phyloP scores from a whole-genome alignment of 2,888 invertebrate genomes.

The Chrysotoxum bicinctum region DNA sequence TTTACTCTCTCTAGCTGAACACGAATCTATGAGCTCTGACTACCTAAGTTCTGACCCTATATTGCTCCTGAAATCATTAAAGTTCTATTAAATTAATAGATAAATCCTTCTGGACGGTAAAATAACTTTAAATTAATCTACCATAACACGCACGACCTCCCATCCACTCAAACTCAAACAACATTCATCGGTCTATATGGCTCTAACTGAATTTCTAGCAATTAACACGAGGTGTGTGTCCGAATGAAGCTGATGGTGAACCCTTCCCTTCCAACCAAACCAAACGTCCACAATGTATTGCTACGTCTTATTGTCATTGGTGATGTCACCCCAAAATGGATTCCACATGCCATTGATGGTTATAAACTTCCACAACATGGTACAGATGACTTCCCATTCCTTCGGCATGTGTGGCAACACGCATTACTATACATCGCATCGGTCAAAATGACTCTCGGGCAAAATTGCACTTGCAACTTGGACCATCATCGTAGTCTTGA shows the following conservation, averaged over 20 bases:
- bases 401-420: constrained; percentile 26
- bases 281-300: not conserved
- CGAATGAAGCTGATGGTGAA: constrained; percentile 34
- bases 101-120: constrained; percentile 7
- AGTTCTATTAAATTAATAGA: too few species aligned
- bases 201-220: constrained; percentile 20
- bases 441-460: constrained; percentile 55
- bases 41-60: too few species aligned
- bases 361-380: constrained; percentile 63
- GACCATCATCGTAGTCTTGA: constrained; percentile 14
- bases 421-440: too few species aligned
- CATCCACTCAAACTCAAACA: not conserved
- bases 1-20: too few species aligned
- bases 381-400: constrained; percentile 47
- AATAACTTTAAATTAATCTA: constrained; percentile 27
- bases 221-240: constrained; percentile 67
- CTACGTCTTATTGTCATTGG: constrained; percentile 22
- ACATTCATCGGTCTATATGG: not conserved
- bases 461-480: constrained; percentile 59
- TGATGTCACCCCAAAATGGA: constrained; percentile 41
- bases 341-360: constrained; percentile 32
- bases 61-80: too few species aligned
- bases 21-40: too few species aligned
- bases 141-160: constrained; percentile 13
- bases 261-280: not conserved